A percentile compares a stretch with the other conserved stretches of the same genome.
Conservation (phyloP, 1,140 invertebrate species). For the Tachypleus tridentatus region DNA sequence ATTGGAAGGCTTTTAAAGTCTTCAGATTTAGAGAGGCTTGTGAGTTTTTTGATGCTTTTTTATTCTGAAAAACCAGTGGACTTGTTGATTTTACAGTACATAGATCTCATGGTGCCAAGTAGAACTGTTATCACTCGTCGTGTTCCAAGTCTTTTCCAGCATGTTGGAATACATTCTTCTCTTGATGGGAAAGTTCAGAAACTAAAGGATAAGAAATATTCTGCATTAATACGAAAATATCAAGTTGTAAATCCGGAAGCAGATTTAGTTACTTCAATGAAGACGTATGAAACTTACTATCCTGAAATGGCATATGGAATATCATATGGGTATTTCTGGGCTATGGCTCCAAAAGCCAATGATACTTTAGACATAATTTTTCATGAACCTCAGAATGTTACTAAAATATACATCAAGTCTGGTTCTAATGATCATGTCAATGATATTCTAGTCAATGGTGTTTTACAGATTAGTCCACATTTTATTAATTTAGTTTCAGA, state of each 20-base stretch:
- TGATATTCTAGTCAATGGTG: slow-evolving; percentile 7
- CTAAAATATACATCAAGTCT: slow-evolving; percentile 9
- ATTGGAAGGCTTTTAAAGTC: slow-evolving; percentile 50
- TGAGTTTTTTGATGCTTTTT: slow-evolving; percentile 89
- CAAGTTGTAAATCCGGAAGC: slow-evolving; percentile 11
- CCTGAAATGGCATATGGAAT: slow-evolving; percentile 10
- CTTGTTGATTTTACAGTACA: slow-evolving; percentile 80
- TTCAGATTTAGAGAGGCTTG: slow-evolving; percentile 62
- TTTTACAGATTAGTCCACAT: slow-evolving; percentile 1
- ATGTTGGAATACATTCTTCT: slow-evolving; percentile 88
- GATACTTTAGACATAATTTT: slow-evolving; percentile 18
- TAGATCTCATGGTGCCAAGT: slow-evolving; percentile 44
- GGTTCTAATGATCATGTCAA: slow-evolving; percentile 5
- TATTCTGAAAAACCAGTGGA: slow-evolving; percentile 93
- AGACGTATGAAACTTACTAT: slow-evolving; percentile 11
- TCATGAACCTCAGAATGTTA: slow-evolving; percentile 2
- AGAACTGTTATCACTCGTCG: slow-evolving; percentile 80
- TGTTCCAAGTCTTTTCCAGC: slow-evolving; percentile 87
- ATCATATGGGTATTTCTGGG: slow-evolving; percentile 14
- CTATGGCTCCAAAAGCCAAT: slow-evolving; percentile 9
- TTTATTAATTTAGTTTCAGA: slow-evolving; percentile 10
- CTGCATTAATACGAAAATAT: slow-evolving; percentile 60
- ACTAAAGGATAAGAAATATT: slow-evolving; percentile 78
- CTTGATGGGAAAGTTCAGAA: slow-evolving; percentile 93
- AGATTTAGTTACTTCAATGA: slow-evolving; percentile 12